Percentiles rank a stretch among this genome's conserved stretches.
Evolutionary conservation across 2,113 vertebrate species (phyloP).

Genomic region (Sarotherodon lohbergeri): DNA sequence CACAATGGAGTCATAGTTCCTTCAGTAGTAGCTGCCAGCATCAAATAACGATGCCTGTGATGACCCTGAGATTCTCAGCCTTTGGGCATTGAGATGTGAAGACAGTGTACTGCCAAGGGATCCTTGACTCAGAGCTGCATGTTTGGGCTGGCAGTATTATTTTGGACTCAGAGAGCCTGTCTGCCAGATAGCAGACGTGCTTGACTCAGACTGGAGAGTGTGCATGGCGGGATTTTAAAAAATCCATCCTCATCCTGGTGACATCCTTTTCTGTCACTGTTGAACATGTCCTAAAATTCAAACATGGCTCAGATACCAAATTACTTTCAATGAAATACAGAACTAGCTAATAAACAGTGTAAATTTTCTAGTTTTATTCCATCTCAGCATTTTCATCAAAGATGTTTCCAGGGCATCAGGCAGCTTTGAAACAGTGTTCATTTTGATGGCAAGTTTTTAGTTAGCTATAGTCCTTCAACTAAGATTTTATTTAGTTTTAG

Average conservation of each 20-base stretch:
- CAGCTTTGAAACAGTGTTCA: not conserved
- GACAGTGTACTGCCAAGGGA: not conserved
- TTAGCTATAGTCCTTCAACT: not conserved
- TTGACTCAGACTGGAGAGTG: not conserved
- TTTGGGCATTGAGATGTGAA: not conserved
- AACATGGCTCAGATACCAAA: not conserved
- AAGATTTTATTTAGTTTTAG: not conserved
- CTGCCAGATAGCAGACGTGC: not conserved
- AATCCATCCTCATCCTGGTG: not conserved
- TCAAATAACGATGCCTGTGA: not conserved
- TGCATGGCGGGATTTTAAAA: not conserved
- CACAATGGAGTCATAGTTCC: not conserved
- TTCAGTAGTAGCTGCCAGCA: not conserved
- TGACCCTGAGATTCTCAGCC: not conserved
- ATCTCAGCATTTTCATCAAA: not conserved
- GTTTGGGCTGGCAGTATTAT: slow-evolving; percentile 15
- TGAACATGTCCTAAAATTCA: not conserved
- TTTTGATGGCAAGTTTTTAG: not conserved
- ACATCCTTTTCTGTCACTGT: not conserved
- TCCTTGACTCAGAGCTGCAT: slow-evolving; percentile 28
- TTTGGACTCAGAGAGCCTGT: not conserved
- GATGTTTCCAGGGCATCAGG: not conserved
- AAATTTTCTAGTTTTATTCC: not conserved
- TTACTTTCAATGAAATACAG: not conserved
- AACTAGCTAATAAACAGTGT: not conserved